Percentiles rank a stretch among this genome's conserved stretches.
These are phyloP conservation scores for Labeo rohita DNA, from an alignment of 2,113 vertebrate genomes.

Conservation along the genomic window DNA sequence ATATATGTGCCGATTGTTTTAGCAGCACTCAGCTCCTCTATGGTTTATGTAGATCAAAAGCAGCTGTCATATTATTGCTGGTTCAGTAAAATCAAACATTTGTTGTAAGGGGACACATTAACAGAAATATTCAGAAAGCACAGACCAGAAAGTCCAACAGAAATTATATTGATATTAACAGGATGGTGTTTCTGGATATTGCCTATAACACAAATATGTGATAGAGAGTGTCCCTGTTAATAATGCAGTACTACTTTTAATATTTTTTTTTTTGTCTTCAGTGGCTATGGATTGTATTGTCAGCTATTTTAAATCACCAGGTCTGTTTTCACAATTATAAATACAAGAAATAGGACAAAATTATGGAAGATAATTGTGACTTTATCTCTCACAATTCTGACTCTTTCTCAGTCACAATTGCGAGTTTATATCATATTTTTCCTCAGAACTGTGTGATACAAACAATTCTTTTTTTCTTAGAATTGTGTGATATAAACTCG, in stretches of 20 bases:
- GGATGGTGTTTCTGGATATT: not conserved
- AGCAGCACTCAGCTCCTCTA: slow-evolving; percentile 18
- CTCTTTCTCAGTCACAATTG: too few relatives aligned
- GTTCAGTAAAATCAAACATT: not conserved
- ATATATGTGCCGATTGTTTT: not conserved
- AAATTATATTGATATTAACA: not conserved
- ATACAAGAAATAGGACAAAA: not conserved
- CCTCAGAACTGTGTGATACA: too few relatives aligned
- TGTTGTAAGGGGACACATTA: not conserved
- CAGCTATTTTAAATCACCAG: not conserved
- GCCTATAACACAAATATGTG: not conserved
- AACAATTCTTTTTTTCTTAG: too few relatives aligned
- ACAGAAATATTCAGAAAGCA: not conserved
- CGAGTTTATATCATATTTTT: too few relatives aligned
- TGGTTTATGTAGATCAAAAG: not conserved
- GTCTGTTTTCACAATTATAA: not conserved
- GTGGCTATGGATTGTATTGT: not conserved
- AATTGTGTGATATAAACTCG: too few relatives aligned
- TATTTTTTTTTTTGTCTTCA: not conserved
- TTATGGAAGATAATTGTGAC: too few relatives aligned
- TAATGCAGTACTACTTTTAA: not conserved
- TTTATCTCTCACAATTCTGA: too few relatives aligned
- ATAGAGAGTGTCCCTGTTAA: not conserved
- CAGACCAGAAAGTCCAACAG: not conserved
- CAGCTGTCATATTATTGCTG: not conserved